A percentile compares a stretch with the other conserved stretches of the same genome.
Conservation (phyloP, 2,888 invertebrate species). For the Aphelenchoides bicaudatus region DNA sequence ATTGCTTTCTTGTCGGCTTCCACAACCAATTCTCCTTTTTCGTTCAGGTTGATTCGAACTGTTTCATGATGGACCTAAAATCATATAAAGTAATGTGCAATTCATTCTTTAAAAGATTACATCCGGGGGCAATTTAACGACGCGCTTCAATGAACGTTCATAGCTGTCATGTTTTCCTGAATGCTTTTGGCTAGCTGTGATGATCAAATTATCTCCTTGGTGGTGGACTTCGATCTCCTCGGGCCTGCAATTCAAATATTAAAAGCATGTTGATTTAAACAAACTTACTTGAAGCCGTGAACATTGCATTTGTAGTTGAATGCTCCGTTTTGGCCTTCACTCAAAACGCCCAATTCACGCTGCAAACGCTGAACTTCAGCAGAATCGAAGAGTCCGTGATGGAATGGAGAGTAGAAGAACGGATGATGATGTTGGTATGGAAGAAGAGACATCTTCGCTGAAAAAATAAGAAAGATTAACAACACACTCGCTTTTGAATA, state of each 20-base stretch:
- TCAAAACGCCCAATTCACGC: not conserved
- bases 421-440: slow-evolving; percentile 1
- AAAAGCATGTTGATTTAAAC: not conserved
- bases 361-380: slow-evolving; percentile 10
- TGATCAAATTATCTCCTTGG: slow-evolving; percentile 8
- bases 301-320: slow-evolving; percentile 7
- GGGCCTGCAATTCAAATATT: slow-evolving; percentile 1
- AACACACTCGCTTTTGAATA: no score
- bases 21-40: slow-evolving; percentile 10
- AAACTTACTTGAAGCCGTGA: slow-evolving; percentile 14
- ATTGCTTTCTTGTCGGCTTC: slow-evolving; percentile 8
- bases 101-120: no score
- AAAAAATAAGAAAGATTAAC: no score
- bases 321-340: slow-evolving; percentile 8
- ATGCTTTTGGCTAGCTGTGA: slow-evolving; percentile 12
- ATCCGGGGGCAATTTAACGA: not conserved
- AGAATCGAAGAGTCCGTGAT: no score
- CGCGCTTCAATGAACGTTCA: slow-evolving; percentile 11
- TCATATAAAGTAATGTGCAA: no score
- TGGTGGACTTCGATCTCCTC: slow-evolving; percentile 8
- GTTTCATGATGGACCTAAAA: not conserved
- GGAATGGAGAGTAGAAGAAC: not conserved
- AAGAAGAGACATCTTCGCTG: slow-evolving; percentile 4
- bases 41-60: slow-evolving; percentile 3
- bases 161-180: not conserved